Evolutionary conservation across 2,888 invertebrate genomes (phyloP).

Genomic region (Hymenopus coronatus): DNA sequence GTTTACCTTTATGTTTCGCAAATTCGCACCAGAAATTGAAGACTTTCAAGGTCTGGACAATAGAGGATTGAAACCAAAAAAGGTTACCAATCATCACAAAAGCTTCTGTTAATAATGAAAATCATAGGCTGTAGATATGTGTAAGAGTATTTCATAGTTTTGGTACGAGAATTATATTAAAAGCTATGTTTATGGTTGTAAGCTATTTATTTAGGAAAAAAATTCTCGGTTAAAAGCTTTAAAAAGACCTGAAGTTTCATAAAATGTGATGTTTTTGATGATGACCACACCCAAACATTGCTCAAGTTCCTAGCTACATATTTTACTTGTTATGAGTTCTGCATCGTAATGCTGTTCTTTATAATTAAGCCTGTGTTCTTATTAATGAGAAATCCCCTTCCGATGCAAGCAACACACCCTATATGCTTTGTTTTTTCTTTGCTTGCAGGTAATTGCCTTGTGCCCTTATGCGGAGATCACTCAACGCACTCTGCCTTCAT

Average conservation of each 20-base stretch:
- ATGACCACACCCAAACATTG: background rate
- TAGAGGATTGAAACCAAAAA: too few relatives aligned
- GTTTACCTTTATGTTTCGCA: too few relatives aligned
- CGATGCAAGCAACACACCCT: background rate
- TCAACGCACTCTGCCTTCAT: background rate
- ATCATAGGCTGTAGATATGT: too few relatives aligned
- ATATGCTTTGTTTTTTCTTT: background rate
- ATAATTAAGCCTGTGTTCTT: background rate
- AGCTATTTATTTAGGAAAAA: too few relatives aligned
- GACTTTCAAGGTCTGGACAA: too few relatives aligned
- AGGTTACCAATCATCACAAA: too few relatives aligned
- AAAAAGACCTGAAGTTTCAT: background rate
- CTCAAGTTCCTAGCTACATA: background rate
- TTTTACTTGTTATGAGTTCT: background rate
- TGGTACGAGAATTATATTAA: too few relatives aligned
- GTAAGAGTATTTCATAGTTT: too few relatives aligned
- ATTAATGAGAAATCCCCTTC: background rate
- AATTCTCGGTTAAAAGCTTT: too few relatives aligned
- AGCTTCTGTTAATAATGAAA: too few relatives aligned
- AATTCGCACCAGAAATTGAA: too few relatives aligned
- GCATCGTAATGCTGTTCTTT: background rate
- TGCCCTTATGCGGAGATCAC: background rate
- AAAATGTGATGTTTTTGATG: background rate
- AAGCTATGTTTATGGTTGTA: too few relatives aligned
- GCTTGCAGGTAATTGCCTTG: conserved; percentile 4